Evolutionary conservation across 2,888 invertebrate genomes (phyloP), one percentile per base, ranked within the genome.

Genomic region (Dryomyza anilis): DNA sequence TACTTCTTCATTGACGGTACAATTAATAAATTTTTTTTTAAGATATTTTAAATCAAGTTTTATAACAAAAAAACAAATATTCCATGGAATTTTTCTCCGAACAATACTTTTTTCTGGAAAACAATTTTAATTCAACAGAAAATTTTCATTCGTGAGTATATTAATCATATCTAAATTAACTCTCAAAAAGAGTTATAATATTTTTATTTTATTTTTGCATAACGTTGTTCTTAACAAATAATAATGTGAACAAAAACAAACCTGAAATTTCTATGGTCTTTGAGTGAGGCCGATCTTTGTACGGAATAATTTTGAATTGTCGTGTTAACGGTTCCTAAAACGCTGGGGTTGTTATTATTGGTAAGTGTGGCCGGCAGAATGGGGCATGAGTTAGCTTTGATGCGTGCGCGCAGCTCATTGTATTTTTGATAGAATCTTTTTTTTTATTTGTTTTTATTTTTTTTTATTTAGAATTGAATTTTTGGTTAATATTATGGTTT

Each of bases 351-450:
- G 45, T 61, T 67, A 57, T 48, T 73, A 67, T 84, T 81, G 74
- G 71, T 71, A 79, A 86, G 86, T 78, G 86, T 84, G 74, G 89
- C 87, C 78, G 88, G 87, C 85, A 91, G 87, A 81, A 89, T 88
- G 75, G 91, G 91, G 84, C 90, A 91, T 85, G 91, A 91, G 78
- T 90, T 89, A 82, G 93, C 92, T 88, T 92, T 92, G 86, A 94
- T 93, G 86, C 93, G 91, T 85, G 91, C 93, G 85, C 91, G 91
- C 85, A 93, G 89, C 87, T 91, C 92, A 85, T 90, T 88, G 86
- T 93, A 92, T 85, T 91, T 91, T 86, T 91, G 90, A 89, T 92
- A 92, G 89, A 93, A 94, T 89, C 93, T 94, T 72, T 29, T 57
- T 27, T 29, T 91, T 88, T 85, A 94, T 94, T 91, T 91, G n/a